phyloP scores from a whole-genome alignment of 2,888 invertebrate genomes.

The Xestoiulus laeticollis region DNA sequence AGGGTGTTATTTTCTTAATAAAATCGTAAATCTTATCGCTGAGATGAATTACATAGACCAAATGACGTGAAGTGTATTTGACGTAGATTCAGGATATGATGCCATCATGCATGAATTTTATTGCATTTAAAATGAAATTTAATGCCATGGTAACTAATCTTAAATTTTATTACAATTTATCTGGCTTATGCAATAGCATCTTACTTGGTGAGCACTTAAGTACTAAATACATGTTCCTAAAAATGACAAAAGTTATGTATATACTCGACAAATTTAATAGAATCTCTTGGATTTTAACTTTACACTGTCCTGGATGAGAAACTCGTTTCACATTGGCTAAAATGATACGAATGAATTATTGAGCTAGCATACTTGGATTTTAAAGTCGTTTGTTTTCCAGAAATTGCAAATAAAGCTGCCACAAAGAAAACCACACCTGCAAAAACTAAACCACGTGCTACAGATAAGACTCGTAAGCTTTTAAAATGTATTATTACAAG shows the following conservation, averaged over 20 bases:
- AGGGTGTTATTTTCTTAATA: neutral
- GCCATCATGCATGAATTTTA: neutral
- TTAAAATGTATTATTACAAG: neutral
- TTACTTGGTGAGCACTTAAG: neutral
- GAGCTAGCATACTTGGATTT: too few species aligned
- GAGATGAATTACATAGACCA: neutral
- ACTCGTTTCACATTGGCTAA: too few species aligned
- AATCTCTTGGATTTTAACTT: too few species aligned
- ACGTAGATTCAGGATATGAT: slow-evolving; percentile 9
- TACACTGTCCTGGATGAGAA: too few species aligned
- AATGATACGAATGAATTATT: too few species aligned
- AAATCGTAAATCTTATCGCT: neutral
- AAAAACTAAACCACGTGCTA: neutral
- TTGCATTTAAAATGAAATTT: neutral
- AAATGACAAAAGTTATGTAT: too few species aligned
- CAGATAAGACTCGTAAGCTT: neutral
- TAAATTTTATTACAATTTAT: neutral
- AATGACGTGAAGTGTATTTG: neutral
- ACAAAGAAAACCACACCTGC: neutral
- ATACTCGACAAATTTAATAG: too few species aligned
- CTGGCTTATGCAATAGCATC: neutral
- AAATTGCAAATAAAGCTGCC: slow-evolving; percentile 1
- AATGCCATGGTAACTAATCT: neutral
- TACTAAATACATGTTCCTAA: neutral
- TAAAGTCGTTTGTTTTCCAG: too few species aligned